phyloP scores from a whole-genome alignment of 2,113 vertebrate species.

The Setophaga kirtlandii region DNA sequence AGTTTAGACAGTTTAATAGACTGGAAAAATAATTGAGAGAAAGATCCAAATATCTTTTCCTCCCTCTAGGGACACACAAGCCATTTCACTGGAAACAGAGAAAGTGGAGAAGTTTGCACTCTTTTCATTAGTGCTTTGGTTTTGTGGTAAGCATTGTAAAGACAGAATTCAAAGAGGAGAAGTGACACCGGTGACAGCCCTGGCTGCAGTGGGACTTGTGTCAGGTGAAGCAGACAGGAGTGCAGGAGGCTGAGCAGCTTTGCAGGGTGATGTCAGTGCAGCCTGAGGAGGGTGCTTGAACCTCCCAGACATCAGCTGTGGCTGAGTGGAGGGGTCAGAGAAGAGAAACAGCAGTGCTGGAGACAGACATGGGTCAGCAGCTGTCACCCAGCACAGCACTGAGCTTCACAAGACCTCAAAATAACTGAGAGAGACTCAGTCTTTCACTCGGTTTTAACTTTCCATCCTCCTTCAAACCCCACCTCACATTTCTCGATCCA shows the following conservation, averaged over 20 bases:
- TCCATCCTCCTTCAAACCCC: not conserved
- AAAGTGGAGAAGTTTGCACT: not conserved
- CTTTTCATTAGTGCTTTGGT: not conserved
- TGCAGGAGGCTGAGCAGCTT: not conserved
- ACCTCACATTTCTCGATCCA: not conserved
- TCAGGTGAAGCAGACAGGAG: not conserved
- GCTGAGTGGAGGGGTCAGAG: not conserved
- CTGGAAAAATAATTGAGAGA: slow-evolving; percentile 68
- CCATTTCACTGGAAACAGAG: slow-evolving; percentile 13
- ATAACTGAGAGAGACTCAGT: not conserved
- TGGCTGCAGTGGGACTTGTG: not conserved
- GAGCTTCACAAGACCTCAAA: not conserved
- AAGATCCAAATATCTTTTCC: not conserved
- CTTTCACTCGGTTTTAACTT: not conserved
- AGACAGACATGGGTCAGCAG: not conserved
- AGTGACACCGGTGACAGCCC: not conserved
- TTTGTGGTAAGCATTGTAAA: not conserved
- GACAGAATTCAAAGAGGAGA: not conserved
- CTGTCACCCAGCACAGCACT: not conserved
- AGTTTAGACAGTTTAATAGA: slow-evolving; percentile 54
- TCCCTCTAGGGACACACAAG: not conserved
- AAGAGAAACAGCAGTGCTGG: not conserved
- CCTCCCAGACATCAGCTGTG: not conserved
- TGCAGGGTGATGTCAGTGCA: not conserved
- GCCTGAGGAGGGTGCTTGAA: not conserved